Conservation (phyloP, 2,888 invertebrate genomes). For the Hecatera dysodea region DNA sequence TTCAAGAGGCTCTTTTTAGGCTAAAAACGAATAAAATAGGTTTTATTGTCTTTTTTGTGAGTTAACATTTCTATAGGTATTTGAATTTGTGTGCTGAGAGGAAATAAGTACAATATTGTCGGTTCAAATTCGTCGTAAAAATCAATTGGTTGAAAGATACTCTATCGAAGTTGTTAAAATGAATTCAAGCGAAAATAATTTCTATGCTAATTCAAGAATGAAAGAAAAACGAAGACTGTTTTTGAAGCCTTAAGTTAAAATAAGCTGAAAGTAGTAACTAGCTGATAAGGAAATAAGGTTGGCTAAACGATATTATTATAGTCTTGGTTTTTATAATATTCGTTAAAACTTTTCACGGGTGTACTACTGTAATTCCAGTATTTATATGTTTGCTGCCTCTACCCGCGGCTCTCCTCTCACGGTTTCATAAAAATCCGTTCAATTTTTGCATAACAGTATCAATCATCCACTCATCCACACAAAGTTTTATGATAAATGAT, state of each 20-base stretch:
- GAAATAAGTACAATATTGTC: conserved; percentile 25
- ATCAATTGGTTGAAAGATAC: conserved; percentile 18
- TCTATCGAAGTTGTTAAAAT: conserved; percentile 16
- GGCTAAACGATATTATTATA: too few species aligned
- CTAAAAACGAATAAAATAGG: conserved; percentile 4
- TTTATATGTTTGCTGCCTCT: too few species aligned
- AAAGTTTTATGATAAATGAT: neutral
- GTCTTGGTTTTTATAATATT: neutral
- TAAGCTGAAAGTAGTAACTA: neutral
- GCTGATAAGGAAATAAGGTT: too few species aligned
- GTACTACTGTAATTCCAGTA: too few species aligned
- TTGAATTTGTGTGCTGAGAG: neutral
- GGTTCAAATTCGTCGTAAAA: conserved; percentile 30
- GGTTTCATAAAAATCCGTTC: too few species aligned
- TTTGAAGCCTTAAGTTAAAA: neutral
- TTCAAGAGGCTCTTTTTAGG: conserved; percentile 30
- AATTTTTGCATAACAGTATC: too few species aligned
- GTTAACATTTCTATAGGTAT: conserved; percentile 19
- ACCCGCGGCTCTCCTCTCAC: too few species aligned
- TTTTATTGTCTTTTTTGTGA: conserved; percentile 24
- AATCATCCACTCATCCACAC: too few species aligned
- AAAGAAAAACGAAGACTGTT: neutral
- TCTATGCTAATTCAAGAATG: conserved; percentile 7
- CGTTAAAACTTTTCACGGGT: neutral
- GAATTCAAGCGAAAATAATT: conserved; percentile 10